Evolutionary conservation across 2,888 invertebrate genomes (phyloP), one percentile per base, ranked within the genome.

Genomic region (Protophormia terraenovae): DNA sequence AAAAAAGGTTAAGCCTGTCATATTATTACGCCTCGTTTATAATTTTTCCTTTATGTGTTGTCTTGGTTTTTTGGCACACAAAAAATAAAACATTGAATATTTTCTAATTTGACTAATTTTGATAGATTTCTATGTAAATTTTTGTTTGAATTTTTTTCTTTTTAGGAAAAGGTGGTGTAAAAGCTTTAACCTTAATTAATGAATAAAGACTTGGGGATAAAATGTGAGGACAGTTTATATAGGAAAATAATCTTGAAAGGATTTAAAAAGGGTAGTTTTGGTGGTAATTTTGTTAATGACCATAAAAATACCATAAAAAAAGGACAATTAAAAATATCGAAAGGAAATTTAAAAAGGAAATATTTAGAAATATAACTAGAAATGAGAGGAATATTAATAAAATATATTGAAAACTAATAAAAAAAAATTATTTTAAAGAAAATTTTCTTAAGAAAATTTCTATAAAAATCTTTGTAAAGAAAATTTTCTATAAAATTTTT

Each of bases 51-150:
- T 29, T 35, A 8, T 16, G 7, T 6, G 16, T n/a, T 69, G 19
- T 35, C 41, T 50, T 22, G 5, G 47, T 22, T 22, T n/a, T n/a
- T n/a, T n/a, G n/a, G 10, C 22, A 10, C 2, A 0, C 12, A 14
- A 10, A 2, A 8, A 24, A 10, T 22, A 24, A 50, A 2, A 22
- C 22, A 22, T 14, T n/a, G 6, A 24, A 38, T 10, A 35, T 24
- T 35, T 47, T 55, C 2, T 72, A 58, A 72, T 29, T 72, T 58
- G 29, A 5, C 29, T 72, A 72, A 58, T 72, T 72, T 72, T 58
- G 27, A 29, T 32, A 45, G 24, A 71, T 41, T 38, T 55, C 55
- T 27, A 7, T 14, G 12, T 19, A 4, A 14, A 8, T n/a, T 50
- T 29, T 32, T 47, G n/a, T n/a, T n/a, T n/a, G n/a, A n/a, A n/a